phyloP scores from a whole-genome alignment of 2,113 vertebrate genomes.

The Chlorodrepanis virens region DNA sequence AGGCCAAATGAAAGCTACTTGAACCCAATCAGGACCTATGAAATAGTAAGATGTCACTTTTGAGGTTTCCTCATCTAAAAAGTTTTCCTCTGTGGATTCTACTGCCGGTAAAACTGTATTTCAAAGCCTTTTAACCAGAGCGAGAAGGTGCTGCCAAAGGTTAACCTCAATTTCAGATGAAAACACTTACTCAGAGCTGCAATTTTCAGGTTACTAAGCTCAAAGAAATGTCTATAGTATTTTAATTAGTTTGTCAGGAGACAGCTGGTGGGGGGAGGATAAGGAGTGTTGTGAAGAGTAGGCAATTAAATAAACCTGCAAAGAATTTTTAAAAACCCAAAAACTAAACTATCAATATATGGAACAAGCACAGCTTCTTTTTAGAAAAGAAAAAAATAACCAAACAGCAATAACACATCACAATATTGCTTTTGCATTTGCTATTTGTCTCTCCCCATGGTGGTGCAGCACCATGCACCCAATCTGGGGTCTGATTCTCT shows the following conservation, averaged over 20 bases:
- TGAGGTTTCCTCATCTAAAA: slow-evolving; percentile 7
- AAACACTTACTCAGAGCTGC: slow-evolving; percentile 33
- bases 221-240: slow-evolving; percentile 47
- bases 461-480: background rate
- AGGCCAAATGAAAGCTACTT: slow-evolving; percentile 76
- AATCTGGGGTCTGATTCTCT: background rate
- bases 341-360: background rate
- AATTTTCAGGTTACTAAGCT: slow-evolving; percentile 56
- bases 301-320: slow-evolving; percentile 22
- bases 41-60: slow-evolving; percentile 65
- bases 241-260: slow-evolving; percentile 58
- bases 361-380: background rate
- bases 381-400: background rate
- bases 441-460: background rate
- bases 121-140: slow-evolving; percentile 58
- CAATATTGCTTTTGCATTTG: background rate
- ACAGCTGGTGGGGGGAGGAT: background rate
- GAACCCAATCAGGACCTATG: slow-evolving; percentile 77
- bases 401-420: background rate
- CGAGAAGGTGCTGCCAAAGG: slow-evolving; percentile 26
- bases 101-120: slow-evolving; percentile 6
- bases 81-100: background rate
- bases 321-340: background rate
- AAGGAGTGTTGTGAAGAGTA: background rate
- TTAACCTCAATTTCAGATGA: slow-evolving; percentile 55